Evolutionary conservation across 1,140 invertebrate species (phyloP).

Genomic region (Drosophila pachea): DNA sequence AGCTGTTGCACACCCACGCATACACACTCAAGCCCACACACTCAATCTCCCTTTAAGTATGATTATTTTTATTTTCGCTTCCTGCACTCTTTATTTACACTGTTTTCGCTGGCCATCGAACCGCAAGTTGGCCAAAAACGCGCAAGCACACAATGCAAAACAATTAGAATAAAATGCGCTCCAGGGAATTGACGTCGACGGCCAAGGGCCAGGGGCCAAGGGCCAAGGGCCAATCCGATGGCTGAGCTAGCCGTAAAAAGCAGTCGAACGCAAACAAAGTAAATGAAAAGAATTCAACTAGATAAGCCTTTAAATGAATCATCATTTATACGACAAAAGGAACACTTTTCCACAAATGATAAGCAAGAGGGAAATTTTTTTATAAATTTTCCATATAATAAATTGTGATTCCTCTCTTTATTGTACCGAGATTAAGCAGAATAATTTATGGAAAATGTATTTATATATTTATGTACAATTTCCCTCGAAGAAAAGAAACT

Average conservation of each 20-base stretch:
- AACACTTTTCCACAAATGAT: conserved; percentile 2
- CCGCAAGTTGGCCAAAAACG: conserved; percentile 21
- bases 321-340: conserved; percentile 21
- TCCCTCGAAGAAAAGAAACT: too few relatives aligned
- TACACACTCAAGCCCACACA: background rate
- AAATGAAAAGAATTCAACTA: conserved; percentile 27
- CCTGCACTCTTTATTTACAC: conserved; percentile 35
- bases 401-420: background rate
- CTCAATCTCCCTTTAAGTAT: conserved; percentile 12
- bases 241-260: background rate
- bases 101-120: conserved; percentile 27
- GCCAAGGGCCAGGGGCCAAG: background rate
- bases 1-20: conserved; percentile 24
- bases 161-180: conserved; percentile 73
- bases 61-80: conserved; percentile 37
- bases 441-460: background rate
- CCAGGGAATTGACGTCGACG: conserved; percentile 46
- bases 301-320: conserved; percentile 28
- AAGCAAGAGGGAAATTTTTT: background rate
- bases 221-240: background rate
- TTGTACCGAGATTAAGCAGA: too few relatives aligned
- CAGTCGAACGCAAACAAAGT: conserved; percentile 7
- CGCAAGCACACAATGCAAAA: conserved; percentile 62
- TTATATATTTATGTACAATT: background rate
- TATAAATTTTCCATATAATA: background rate